Percentiles rank a stretch among this genome's conserved stretches.
Conservation (phyloP, 2,888 invertebrate genomes). For the Alitta virens region DNA sequence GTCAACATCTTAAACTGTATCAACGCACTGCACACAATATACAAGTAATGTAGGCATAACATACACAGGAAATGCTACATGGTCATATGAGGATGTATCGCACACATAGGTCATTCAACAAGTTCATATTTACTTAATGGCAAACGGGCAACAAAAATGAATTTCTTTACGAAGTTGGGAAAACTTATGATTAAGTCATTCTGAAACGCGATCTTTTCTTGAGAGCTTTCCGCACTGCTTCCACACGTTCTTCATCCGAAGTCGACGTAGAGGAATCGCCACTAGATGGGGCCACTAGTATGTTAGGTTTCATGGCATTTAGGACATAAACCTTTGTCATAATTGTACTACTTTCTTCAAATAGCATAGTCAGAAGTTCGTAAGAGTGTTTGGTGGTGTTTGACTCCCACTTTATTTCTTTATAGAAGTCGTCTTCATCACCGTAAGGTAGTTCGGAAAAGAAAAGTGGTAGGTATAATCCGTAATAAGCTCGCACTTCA, state of each 20-base stretch:
- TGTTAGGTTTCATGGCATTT: slow-evolving; percentile 17
- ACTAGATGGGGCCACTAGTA: background rate
- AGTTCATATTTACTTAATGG: too few species aligned
- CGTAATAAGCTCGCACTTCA: background rate
- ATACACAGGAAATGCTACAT: too few species aligned
- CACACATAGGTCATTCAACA: too few species aligned
- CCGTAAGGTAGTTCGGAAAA: slow-evolving; percentile 21
- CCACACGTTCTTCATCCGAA: background rate
- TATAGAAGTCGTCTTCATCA: slow-evolving; percentile 17
- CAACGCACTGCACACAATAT: too few species aligned
- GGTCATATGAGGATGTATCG: too few species aligned
- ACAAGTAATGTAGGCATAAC: too few species aligned
- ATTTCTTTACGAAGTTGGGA: too few species aligned
- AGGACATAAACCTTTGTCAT: slow-evolving; percentile 22
- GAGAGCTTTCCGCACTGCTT: background rate
- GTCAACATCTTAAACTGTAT: too few species aligned
- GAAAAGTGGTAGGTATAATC: slow-evolving; percentile 16
- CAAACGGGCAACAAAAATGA: too few species aligned
- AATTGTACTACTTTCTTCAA: slow-evolving; percentile 17
- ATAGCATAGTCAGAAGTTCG: slow-evolving; percentile 14
- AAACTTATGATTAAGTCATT: too few species aligned
- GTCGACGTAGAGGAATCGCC: background rate
- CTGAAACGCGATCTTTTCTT: background rate
- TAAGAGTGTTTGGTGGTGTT: slow-evolving; percentile 18
- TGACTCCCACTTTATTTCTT: slow-evolving; percentile 16